Evolutionary conservation across 2,888 invertebrate species (phyloP), one percentile per base, ranked within the genome.

Genomic region (Muschampia plurimacula): DNA sequence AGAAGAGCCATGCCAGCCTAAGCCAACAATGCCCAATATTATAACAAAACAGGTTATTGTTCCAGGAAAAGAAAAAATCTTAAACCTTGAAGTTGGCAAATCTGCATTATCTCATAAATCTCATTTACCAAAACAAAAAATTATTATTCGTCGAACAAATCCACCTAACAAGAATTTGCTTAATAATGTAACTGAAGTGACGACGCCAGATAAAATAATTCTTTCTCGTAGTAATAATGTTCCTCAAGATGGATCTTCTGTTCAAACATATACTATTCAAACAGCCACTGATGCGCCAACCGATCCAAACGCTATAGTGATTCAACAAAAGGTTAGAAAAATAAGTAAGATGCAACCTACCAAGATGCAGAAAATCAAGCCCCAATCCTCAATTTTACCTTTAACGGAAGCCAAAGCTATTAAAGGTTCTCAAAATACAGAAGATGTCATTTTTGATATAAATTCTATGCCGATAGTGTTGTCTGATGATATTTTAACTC

Each of bases 391-490:
- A 13, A 80, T 92, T n/a, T 81, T 89, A 10, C 76, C 86, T n/a
- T 81, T 86, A 10, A 74, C 84, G 12, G 84, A 79, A 75, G 88
- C 90, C 65, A 92, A 89, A 78, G 75, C 73, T 36, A 60, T 73
- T 5, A 74, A 72, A 28, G 78, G 78, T 64, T 64, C 67, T 12
- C 68, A 75, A 5, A 77, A 74, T 12, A 72, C 84, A 13, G 95
- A 95, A 75, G 95, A 95, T 69, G 83, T 91, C 72, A 88, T 95
- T 76, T 96, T 97, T 77, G 97, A 97, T 83, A 97, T 97, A 49
- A 96, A 96, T 85, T 96, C 96, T 1, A 97, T 97, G 96, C 97
- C 97, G 1, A 96, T 97, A 75, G 96, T 97, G 4, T 85, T 97
- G 59, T 96, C 96, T 46, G 97, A 97, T 78, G 96, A 97, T 79